A percentile compares a stretch with the other conserved stretches of the same genome.
phyloP scores from a whole-genome alignment of 2,888 invertebrate genomes.

The Frankliniella fusca region DNA sequence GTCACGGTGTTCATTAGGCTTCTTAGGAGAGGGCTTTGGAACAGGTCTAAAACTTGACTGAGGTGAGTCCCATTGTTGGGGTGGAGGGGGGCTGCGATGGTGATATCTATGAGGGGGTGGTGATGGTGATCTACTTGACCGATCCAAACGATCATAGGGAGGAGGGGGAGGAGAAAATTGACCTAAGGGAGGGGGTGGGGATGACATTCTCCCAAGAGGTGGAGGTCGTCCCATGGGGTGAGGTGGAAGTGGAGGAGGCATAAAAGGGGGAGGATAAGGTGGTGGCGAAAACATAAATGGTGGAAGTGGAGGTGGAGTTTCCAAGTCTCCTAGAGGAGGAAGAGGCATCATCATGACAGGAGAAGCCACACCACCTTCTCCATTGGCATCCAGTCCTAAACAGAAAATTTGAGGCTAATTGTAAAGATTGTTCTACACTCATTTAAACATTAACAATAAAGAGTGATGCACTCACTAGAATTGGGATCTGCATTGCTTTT shows the following conservation, averaged over 20 bases:
- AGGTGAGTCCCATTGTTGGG: neutral
- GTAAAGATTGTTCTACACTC: neutral
- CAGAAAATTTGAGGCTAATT: neutral
- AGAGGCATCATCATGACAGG: conserved; percentile 49
- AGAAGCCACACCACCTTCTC: conserved; percentile 50
- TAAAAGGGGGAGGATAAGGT: conserved; percentile 53
- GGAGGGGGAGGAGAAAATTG: conserved; percentile 52
- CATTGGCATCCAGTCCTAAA: conserved; percentile 36
- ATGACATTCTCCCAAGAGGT: conserved; percentile 48
- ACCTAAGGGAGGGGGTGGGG: conserved; percentile 49
- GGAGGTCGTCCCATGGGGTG: conserved; percentile 44
- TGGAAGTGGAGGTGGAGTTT: conserved; percentile 53
- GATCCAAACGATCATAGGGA: conserved; percentile 41
- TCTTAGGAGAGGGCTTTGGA: conserved; percentile 16
- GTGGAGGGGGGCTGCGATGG: neutral
- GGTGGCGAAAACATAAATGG: conserved; percentile 52
- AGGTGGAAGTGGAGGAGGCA: conserved; percentile 51
- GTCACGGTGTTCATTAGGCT: conserved; percentile 3
- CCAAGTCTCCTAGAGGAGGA: conserved; percentile 46
- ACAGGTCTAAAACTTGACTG: neutral
- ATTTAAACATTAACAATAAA: neutral
- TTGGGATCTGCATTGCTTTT: conserved; percentile 50
- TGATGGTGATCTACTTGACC: conserved; percentile 12
- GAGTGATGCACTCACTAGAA: conserved; percentile 49
- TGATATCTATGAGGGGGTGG: conserved; percentile 1